Evolutionary conservation across 2,888 invertebrate species (phyloP).

Genomic region (Drosophila helvetica): DNA sequence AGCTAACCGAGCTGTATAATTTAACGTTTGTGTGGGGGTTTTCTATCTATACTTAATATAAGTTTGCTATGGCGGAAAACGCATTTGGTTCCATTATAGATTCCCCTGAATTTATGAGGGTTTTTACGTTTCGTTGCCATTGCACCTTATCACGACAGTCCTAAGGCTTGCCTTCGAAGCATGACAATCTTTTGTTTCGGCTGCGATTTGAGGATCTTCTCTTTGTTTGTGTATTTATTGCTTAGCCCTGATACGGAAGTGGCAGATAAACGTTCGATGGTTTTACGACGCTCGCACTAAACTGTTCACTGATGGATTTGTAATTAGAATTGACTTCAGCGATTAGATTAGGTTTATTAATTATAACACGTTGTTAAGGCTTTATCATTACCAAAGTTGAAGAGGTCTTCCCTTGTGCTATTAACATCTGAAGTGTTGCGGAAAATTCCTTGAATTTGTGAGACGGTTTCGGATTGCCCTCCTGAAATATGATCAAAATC

Average conservation of each 20-base stretch:
- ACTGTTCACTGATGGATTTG: slow-evolving; percentile 59
- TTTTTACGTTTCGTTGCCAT: neutral
- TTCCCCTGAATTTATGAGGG: slow-evolving; percentile 1
- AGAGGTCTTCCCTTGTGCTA: neutral
- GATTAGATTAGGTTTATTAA: slow-evolving; percentile 56
- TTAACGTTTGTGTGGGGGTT: neutral
- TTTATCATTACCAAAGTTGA: neutral
- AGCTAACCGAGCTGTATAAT: neutral
- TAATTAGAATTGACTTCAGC: slow-evolving; percentile 49
- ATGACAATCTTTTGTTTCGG: slow-evolving; percentile 20
- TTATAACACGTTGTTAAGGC: neutral
- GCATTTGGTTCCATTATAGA: neutral
- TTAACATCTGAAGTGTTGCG: slow-evolving; percentile 18
- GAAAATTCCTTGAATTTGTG: slow-evolving; percentile 32
- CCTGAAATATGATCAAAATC: neutral
- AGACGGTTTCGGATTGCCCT: slow-evolving; percentile 1
- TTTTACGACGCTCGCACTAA: slow-evolving; percentile 59
- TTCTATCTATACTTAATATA: neutral
- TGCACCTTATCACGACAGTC: slow-evolving; percentile 10
- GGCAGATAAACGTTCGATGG: slow-evolving; percentile 43
- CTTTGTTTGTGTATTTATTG: slow-evolving; percentile 26
- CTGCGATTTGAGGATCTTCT: slow-evolving; percentile 5
- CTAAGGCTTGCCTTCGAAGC: neutral
- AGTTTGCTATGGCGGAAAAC: slow-evolving; percentile 23
- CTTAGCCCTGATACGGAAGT: slow-evolving; percentile 57